Evolutionary conservation across 2,797 vertebrate species (phyloP).

Genomic region (Gadopsis marmoratus): DNA sequence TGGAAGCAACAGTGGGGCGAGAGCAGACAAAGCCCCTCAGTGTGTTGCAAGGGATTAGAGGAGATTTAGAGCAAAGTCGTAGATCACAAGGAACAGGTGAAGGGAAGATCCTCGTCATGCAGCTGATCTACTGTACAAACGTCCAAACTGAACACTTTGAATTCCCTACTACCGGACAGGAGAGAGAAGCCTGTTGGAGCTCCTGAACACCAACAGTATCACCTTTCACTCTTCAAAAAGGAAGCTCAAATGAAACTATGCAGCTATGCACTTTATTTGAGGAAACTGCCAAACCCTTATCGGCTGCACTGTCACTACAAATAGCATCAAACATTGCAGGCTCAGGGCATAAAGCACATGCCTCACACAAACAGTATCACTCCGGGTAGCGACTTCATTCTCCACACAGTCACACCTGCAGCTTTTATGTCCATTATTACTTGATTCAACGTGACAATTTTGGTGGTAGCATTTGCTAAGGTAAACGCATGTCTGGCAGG

Average conservation of each 20-base stretch:
- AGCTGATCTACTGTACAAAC: slow-evolving; percentile 23
- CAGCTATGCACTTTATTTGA: slow-evolving; percentile 35
- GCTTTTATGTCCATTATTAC: slow-evolving; percentile 1
- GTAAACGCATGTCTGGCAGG: not conserved
- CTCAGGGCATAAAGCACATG: not conserved
- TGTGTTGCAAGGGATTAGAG: slow-evolving; percentile 66
- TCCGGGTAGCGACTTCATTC: not conserved
- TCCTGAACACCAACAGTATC: slow-evolving; percentile 45
- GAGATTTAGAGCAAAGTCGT: slow-evolving; percentile 62
- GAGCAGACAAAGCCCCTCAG: slow-evolving; percentile 38
- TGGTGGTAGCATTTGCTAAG: not conserved
- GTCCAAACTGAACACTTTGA: not conserved
- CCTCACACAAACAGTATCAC: not conserved
- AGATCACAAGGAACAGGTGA: slow-evolving; percentile 60
- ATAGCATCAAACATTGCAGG: not conserved
- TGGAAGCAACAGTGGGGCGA: slow-evolving; percentile 24
- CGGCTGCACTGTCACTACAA: slow-evolving; percentile 17
- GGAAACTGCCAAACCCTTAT: slow-evolving; percentile 22
- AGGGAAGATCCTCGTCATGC: slow-evolving; percentile 45
- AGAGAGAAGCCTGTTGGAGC: slow-evolving; percentile 14
- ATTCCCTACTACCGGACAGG: not conserved
- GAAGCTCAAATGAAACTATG: slow-evolving; percentile 40
- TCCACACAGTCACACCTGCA: slow-evolving; percentile 17
- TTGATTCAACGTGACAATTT: slow-evolving; percentile 5
- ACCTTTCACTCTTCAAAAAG: slow-evolving; percentile 57